Evolutionary conservation across 2,888 invertebrate species (phyloP), one percentile per base, ranked within the genome.

Genomic region (Drosophila setosimentum): DNA sequence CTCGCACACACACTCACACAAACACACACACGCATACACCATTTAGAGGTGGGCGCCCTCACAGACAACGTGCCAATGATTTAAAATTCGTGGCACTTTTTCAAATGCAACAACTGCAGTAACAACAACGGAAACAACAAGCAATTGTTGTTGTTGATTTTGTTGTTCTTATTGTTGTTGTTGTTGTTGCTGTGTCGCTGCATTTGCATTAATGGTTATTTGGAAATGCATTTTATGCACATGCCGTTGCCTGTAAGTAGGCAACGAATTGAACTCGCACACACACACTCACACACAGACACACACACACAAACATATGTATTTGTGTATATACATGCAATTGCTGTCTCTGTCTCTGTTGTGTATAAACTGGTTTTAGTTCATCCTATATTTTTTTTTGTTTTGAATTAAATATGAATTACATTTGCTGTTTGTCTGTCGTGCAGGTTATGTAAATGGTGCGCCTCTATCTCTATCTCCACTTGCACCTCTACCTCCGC

Each of bases 161-260:
- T 48, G 61, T 51, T 50, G 54, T 66, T 65, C 61, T 59, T 49
- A 48, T 54, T 62, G 40, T 59, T 59, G 35, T 45, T 59, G 45
- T 24, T 63, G 61, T 37, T 48, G 29, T 35, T 51, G 51, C 35
- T 49, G 45, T 54, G 59, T 54, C 57, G 64, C 59, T 64, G 70
- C 61, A 71, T 89, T 79, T 83, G 82, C 86, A 89, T 88, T 85
- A 88, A 89, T 76, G 69, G 78, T 76, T 83, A 88, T 90, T 86
- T 81, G 76, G 62, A 63, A 66, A 69, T 81, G 86, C 68, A 70
- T 77, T 74, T 77, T 69, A 82, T 87, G 71, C 63, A 42, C 72
- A 50, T n/a, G 29, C 45, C 30, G 27, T 37, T 51, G 80, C 73
- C 72, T 32, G 54, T 68, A 83, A 77, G 67, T 88, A 86, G 80